Evolutionary conservation across 2,888 invertebrate genomes (phyloP).

Genomic region (Euspilapteryx auroguttella): DNA sequence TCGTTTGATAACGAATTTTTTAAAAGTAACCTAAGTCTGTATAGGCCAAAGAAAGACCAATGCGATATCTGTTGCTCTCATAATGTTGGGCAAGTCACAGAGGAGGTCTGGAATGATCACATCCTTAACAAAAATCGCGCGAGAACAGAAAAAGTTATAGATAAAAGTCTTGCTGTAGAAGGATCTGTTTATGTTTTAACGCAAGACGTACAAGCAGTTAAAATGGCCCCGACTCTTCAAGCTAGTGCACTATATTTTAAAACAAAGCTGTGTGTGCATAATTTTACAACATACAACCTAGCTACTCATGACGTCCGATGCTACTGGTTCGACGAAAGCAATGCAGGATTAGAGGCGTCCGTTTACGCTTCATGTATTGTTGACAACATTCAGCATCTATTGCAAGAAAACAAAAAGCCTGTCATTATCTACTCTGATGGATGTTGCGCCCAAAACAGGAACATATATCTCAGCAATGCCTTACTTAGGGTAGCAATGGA

Average conservation of each 20-base stretch:
- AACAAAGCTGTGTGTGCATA: conserved; percentile 15
- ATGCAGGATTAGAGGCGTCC: conserved; percentile 12
- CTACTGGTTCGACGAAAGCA: conserved; percentile 14
- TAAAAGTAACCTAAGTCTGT: conserved; percentile 13
- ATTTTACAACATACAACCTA: conserved; percentile 14
- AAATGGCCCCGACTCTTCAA: conserved; percentile 12
- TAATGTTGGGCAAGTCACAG: conserved; percentile 11
- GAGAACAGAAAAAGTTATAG: conserved; percentile 10
- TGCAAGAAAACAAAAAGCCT: not conserved
- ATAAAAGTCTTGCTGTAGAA: conserved; percentile 11
- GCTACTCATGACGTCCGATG: conserved; percentile 10
- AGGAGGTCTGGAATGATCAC: conserved; percentile 9
- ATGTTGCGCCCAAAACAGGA: conserved; percentile 3
- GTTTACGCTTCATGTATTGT: conserved; percentile 13
- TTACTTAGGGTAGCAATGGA: not conserved
- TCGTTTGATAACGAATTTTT: conserved; percentile 10
- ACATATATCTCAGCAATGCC: conserved; percentile 1
- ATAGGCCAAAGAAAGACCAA: conserved; percentile 12
- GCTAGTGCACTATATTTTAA: conserved; percentile 17
- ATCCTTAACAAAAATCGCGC: conserved; percentile 9
- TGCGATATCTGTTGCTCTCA: conserved; percentile 11
- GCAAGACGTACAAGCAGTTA: conserved; percentile 14
- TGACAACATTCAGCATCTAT: conserved; percentile 8
- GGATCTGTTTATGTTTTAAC: conserved; percentile 11
- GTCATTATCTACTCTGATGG: conserved; percentile 2